Evolutionary conservation across 2,113 vertebrate species (phyloP).

Genomic region (Panthera uncia): DNA sequence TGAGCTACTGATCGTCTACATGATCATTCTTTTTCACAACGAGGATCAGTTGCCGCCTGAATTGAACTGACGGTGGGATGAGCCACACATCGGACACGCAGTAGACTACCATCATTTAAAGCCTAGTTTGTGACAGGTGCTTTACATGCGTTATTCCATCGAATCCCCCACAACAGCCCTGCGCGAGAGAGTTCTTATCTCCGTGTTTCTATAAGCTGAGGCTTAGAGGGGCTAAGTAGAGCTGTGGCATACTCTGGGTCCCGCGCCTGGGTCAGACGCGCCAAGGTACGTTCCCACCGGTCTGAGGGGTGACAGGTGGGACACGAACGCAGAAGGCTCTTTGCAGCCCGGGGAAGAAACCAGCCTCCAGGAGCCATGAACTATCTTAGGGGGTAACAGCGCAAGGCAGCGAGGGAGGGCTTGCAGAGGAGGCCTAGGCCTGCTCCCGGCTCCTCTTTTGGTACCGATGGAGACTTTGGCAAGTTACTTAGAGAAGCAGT

Average conservation of each 20-base stretch:
- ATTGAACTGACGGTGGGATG: background rate
- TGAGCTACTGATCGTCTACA: background rate
- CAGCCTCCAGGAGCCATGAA: background rate
- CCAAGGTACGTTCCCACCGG: background rate
- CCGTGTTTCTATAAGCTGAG: background rate
- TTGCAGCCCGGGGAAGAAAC: background rate
- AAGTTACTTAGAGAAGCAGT: background rate
- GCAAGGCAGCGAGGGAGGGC: background rate
- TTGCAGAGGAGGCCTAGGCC: background rate
- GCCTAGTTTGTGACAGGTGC: background rate
- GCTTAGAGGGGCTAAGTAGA: background rate
- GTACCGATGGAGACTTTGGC: background rate
- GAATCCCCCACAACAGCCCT: background rate
- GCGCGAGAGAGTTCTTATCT: background rate
- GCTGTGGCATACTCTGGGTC: background rate
- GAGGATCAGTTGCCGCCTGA: background rate
- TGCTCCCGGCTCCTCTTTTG: background rate
- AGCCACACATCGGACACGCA: background rate
- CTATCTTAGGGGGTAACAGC: background rate
- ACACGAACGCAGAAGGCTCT: background rate
- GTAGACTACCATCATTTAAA: fast-evolving
- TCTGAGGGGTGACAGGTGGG: background rate
- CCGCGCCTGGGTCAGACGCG: fast-evolving
- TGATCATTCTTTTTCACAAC: background rate
- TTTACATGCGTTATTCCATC: background rate